Evolutionary conservation across 2,113 vertebrate species (phyloP).

Genomic region (Elephantulus edwardii): DNA sequence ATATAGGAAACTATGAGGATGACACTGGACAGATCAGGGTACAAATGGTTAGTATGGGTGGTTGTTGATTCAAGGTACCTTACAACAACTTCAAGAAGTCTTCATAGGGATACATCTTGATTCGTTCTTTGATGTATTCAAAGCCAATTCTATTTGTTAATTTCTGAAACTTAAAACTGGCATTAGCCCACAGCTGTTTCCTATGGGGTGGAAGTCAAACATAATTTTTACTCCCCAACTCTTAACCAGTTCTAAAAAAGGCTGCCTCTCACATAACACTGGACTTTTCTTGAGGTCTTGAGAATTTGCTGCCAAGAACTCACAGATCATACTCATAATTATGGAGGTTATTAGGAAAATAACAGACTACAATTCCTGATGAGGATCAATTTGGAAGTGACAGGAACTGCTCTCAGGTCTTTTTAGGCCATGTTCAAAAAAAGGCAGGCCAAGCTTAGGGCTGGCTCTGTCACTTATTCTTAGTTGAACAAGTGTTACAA

Average conservation of each 20-base stretch:
- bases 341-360: background rate
- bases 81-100: background rate
- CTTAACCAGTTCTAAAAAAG: background rate
- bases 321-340: background rate
- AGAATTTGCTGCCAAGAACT: background rate
- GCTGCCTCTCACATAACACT: background rate
- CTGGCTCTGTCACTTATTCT: background rate
- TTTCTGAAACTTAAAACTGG: background rate
- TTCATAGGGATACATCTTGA: background rate
- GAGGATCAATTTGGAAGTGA: background rate
- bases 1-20: too few relatives aligned
- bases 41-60: too few relatives aligned
- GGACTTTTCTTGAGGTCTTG: background rate
- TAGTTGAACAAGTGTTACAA: background rate
- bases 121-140: background rate
- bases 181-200: background rate
- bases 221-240: background rate
- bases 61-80: too few relatives aligned
- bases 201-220: background rate
- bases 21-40: too few relatives aligned
- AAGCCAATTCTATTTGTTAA: slow-evolving; percentile 34
- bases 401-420: background rate
- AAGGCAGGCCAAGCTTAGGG: background rate
- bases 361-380: background rate
- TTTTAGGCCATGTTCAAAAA: background rate